Base-by-base conservation (phyloP, 2,888 invertebrate species). In the Ctenicera cuprea region DNA sequence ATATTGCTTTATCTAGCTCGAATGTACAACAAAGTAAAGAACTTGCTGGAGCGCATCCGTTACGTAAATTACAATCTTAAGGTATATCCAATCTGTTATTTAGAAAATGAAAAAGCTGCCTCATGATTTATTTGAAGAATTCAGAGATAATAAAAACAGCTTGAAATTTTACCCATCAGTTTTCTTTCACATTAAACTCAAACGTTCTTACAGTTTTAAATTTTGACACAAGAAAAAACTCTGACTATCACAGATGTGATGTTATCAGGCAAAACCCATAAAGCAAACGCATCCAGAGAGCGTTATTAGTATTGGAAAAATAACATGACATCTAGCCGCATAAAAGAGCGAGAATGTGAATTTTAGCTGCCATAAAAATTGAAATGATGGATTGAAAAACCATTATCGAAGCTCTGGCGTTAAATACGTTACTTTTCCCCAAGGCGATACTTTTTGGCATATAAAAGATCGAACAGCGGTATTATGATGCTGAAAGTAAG, bases 321-420 rank as follows among this genome's bases (percentile, higher is more conserved):
- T 70, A 69, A 74, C 74, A 64, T 74, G 74, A 74, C 70, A 74
- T 70, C 65, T 62, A 74, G 48, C 74, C 69, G 48, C 67, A 74
- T 67, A 74, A 74, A 71, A 57, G 61, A 63, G 65, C 64, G 74
- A 65, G 69, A 77, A 77, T 67, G 76, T 65, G 77, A 75, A 76
- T 76, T 79, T 76, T 77, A 73, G 67, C 75, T 76, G 71, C 76
- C 77, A 76, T 79, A 77, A 79, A 74, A 79, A 79, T 79, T 79
- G 77, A 79, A 77, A 76, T 79, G 76, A 79, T 77, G 79, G 74
- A 76, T 77, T 72, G 76, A 78, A 77, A 76, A 77, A 76, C 73
- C 77, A 79, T 79, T 77, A 79, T 76, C 67, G 71, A 67, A 73
- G 74, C 66, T 64, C 64, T 59, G 57, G 72, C 66, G 77, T 73